Base-by-base conservation (phyloP, 1,140 invertebrate species). In the Grapholita molesta region DNA sequence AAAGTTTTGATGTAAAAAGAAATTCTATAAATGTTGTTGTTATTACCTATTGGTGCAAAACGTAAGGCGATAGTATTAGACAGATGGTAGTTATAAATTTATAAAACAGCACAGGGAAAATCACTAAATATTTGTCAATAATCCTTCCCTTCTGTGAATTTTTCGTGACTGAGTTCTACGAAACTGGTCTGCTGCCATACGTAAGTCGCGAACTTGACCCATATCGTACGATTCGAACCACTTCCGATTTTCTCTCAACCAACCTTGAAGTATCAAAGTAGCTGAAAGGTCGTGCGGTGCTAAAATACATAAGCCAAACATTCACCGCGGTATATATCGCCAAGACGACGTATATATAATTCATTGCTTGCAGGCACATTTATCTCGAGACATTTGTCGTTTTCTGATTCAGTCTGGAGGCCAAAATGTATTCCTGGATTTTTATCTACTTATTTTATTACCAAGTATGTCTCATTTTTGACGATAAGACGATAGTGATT, bases 161-260 rank as follows among this genome's bases (percentile, higher is more conserved):
- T 18, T n/a, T 21, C 18, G 15, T 48, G 6, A 48, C 42, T 48
- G 21, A 48, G 8, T 61, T 61, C n/a, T 61, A 1, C 12, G 25
- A 32, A 76, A 30, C 68, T 67, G 42, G 48, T 61, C 64, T 67
- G 72, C 12, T 64, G 32, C 68, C 48, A 28, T 68, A 61, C 66
- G 55, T 28, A 71, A 68, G 55, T 30, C 25, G 33, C 67, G 32
- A 66, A 71, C 73, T 73, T 79, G 75, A 77, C 75, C 75, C 38
- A 75, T 75, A 78, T 71, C 67, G 64, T 25, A 61, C n/a, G 24
- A n/a, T 30, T 69, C 32, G n/a, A 18, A 23, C 18, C 52, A 32
- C 74, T 77, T 77, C 72, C 73, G 73, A 70, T 76, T 76, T 52
- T 68, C 73, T 71, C 68, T 67, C 30, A 24, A 28, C 68, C 68